Percentiles rank a stretch among this genome's conserved stretches.
phyloP scores from a whole-genome alignment of 2,888 invertebrate genomes.

The Nasonovia ribisnigri region DNA sequence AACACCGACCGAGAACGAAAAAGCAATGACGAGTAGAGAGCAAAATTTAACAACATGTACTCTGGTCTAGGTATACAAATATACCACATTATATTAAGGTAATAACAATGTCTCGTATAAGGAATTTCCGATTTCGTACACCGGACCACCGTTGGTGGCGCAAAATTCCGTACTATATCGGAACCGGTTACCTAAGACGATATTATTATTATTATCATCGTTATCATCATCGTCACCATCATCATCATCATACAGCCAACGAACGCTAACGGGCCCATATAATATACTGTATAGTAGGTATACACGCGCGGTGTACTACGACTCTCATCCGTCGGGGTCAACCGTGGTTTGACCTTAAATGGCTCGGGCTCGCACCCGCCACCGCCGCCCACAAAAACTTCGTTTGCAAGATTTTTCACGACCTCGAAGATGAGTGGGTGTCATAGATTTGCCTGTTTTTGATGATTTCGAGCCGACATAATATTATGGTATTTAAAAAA shows the following conservation, averaged over 20 bases:
- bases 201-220: neutral
- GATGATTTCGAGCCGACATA: neutral
- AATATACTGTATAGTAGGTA: neutral
- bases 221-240: neutral
- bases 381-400: neutral
- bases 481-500: neutral
- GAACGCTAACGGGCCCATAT: neutral
- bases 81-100: neutral
- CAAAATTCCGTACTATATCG: slow-evolving; percentile 4
- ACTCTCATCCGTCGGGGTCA: slow-evolving; percentile 3
- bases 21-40: neutral
- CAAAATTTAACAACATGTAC: neutral
- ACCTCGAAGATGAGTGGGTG: neutral
- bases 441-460: neutral
- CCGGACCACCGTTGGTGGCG: neutral
- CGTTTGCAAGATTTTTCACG: neutral
- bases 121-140: slow-evolving; percentile 19
- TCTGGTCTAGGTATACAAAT: neutral
- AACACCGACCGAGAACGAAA: neutral
- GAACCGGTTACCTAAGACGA: slow-evolving; percentile 15
- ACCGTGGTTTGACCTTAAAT: neutral
- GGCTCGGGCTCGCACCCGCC: neutral
- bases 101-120: neutral
- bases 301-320: neutral
- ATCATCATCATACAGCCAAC: neutral